Base-by-base conservation (phyloP, 2,113 vertebrate species). In the Ariopsis seemanni region DNA sequence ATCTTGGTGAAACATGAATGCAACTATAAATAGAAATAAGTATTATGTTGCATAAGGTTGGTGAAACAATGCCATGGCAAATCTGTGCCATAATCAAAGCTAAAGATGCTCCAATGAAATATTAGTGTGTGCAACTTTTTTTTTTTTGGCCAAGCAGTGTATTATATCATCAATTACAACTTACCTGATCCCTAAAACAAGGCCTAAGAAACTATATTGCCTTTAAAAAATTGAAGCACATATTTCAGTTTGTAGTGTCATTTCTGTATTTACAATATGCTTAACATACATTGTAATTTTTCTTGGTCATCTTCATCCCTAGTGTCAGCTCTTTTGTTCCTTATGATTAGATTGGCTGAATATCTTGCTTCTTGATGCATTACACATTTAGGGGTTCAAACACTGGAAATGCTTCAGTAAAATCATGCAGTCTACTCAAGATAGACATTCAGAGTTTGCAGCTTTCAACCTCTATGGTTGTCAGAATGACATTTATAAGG, bases 381-480 rank as follows among this genome's bases (percentile, higher is more conserved):
- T 87, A 86, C 57, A 84, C 58, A 81, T 88, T 84, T 77, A 85
- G 55, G 78, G 69, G 69, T 52, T 78, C 55, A 65, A 55, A 15
- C 82, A 83, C 58, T 27, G 60, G 48, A 65, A 62, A 48, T 74
- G 81, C 57, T 69, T 77, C 58, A 82, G 85, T 88, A 69, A 85
- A 89, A 77, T 82, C 53, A 81, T n/a, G 15, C 55, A 57, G 20
- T 52, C 50, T 14, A 67, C 71, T 86, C 77, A 48, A 65, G 78
- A 67, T n/a, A 30, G 62, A 52, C 65, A 55, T 84, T 78, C 7
- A 67, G 77, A 67, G 65, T 62, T 55, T 27, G 80, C 78, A 77
- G 84, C 69, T 79, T 14, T 90, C 83, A 83, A 85, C 72, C 90
- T 89, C 82, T 42, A 15, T 85, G 79, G 83, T 75, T 80, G 83